Evolutionary conservation across 92 coral and sea anemone genomes (phyloP), one percentile per base, ranked within the genome.

Genomic region (Palythoa heliodiscus): DNA sequence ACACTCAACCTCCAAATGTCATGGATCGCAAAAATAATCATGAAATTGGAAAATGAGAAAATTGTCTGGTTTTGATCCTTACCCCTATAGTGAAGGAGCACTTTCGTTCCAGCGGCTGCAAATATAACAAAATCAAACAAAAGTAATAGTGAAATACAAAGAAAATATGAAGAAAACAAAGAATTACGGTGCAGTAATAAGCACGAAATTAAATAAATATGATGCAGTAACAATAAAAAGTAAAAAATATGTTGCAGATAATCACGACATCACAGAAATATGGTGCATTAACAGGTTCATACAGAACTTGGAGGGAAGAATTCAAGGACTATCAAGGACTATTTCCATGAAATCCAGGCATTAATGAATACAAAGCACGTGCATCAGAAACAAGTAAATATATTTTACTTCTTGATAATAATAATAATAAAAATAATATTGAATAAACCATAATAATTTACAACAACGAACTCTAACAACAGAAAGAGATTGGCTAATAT

Each of bases 71-170:
- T 48, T 71, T 19, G 5, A 39, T 23, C 55, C 91, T 77, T 86
- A 95, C 97, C 92, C 94, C 98, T 20, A 82, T 29, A 37, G 93
- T 95, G 47, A 92, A 83, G 40, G 98, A 96, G 83, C 95, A 94
- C 68, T 94, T 93, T 84, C 95, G 89, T 75, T 96, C 98, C 37
- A 96, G 89, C n/a, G 98, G 98, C 98, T 96, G 91, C 35, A 83
- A 86, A 84, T 23, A 83, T 60, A 48, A 75, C 52, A 53, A 78
- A 10, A 16, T 58, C 7, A 66, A 76, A 71, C 29, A 8, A 43
- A 73, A 60, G 22, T 39, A 48, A 66, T 40, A 29, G 15, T 11
- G 22, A 19, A 68, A 83, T 25, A 60, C 23, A 53, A 12, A 20
- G 52, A 40, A 70, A 23, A 48, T 3, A n/a, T 19, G 5, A 58